Base-by-base conservation (phyloP, 2,113 vertebrate genomes). In the Bubo blakistoni region DNA sequence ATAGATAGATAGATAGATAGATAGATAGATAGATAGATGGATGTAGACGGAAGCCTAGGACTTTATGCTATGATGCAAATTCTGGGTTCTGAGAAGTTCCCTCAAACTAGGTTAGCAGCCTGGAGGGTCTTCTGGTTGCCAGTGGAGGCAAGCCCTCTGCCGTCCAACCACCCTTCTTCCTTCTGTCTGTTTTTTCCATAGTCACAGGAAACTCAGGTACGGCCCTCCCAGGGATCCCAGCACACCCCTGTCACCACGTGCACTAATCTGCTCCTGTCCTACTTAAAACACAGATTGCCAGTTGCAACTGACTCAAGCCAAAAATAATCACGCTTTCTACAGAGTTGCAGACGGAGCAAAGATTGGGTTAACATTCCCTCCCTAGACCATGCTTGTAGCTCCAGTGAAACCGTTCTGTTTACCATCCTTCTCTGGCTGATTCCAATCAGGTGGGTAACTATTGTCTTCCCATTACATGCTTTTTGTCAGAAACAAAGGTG, bases 191-290 rank as follows among this genome's bases (percentile, higher is more conserved):
- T 69, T 69, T 85, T 86, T 59, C 82, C 38, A 0, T 69, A 88
- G 81, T 79, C 90, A 67, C 88, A 78, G 67, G 78, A 96, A 96
- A 94, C 97, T 98, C 98, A 98, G 97, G 98, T 97, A 97, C 88
- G 73, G 93, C 70, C 24, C 24, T 58, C 24, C 65, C 44, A 46
- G 49, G 71, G 84, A 91, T 93, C 91, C 58, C 90, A 85, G 71
- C 59, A 49, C 38, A 13, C 67, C 89, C 62, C 24, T 92, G 82
- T 72, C 79, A 66, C 73, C 61, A 9, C 16, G 20, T 61, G 93
- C 89, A 55, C 88, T 49, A 26, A 52, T 57, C 81, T 84, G 66
- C 61, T 82, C 54, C 51, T 88, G 47, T 91, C 83, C 80, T 92
- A 66, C 88, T 65, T 85, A 46, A 94, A 85, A 82, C 34, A 40